Evolutionary conservation across 2,888 invertebrate genomes (phyloP), one percentile per base, ranked within the genome.

Genomic region (Acronicta psi): DNA sequence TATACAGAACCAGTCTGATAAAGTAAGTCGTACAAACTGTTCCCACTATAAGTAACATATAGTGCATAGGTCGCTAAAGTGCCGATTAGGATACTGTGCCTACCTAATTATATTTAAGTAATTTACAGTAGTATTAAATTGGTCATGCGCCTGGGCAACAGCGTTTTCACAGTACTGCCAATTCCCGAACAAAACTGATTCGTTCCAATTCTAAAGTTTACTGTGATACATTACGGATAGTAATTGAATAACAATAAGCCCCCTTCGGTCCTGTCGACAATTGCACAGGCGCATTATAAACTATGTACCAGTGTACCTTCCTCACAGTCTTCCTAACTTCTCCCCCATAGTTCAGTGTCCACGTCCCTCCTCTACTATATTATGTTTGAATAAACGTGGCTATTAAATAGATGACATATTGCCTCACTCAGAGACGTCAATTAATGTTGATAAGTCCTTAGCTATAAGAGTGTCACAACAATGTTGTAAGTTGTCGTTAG

Each of bases 21-120:
- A 52, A 56, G 49, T 11, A 2, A n/a, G 34, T 52, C 34, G 65
- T 67, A 64, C 57, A 67, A 67, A 63, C 55, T 56, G 37, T 43
- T 51, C 36, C 37, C 51, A 36, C 31, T 61, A 37, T 50, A 51
- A 50, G 11, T 23, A 41, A 44, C 25, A 20, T 2, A 11, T 52
- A 67, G 44, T 17, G 38, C 61, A 29, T 50, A 68, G 46, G 1
- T 45, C 49, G 53, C 44, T 68, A 25, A 42, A 47, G 14, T 44
- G 47, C 51, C 37, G 44, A 56, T 18, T 69, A 55, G 40, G 44
- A 51, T n/a, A 37, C 41, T 56, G 43, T 42, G 29, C 29, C 11
- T 29, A 11, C 29, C 29, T 29, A 11, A 29, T 11, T 1, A 11
- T 29, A 11, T 29, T 29, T 1, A 25, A 25, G 9, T 25, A 25